Percentiles rank a stretch among this genome's conserved stretches.
Conservation (phyloP, 2,888 invertebrate genomes). For the Amphiduros pacificus region DNA sequence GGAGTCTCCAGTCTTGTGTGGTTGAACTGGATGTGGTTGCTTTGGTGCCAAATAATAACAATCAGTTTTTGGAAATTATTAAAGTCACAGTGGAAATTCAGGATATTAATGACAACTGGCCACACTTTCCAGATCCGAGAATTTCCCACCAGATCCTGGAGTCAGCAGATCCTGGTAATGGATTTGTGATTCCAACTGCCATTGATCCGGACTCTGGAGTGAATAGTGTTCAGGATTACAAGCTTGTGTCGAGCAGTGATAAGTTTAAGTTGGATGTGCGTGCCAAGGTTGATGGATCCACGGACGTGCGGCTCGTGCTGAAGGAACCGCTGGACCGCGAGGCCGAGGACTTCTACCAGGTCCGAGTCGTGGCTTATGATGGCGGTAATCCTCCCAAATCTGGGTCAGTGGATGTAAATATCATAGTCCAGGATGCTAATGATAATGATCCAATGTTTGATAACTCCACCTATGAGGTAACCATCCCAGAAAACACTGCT, state of each 20-base stretch:
- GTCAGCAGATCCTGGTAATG: conserved; percentile 22
- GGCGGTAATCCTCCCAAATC: conserved; percentile 24
- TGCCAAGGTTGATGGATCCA: conserved; percentile 25
- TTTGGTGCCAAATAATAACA: conserved; percentile 2
- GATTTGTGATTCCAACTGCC: conserved; percentile 29
- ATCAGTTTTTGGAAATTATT: conserved; percentile 15
- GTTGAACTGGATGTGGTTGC: conserved; percentile 27
- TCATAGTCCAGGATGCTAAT: conserved; percentile 29
- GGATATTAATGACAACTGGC: conserved; percentile 32
- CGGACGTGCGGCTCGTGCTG: conserved; percentile 29
- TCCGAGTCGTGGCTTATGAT: conserved; percentile 28
- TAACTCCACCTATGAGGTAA: conserved; percentile 26
- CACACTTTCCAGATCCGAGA: conserved; percentile 23
- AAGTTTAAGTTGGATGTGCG: conserved; percentile 22
- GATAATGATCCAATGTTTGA: conserved; percentile 29
- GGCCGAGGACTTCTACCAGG: conserved; percentile 18
- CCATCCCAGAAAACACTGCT: conserved; percentile 26
- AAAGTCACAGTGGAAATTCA: conserved; percentile 23
- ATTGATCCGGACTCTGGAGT: conserved; percentile 27
- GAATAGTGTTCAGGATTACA: conserved; percentile 25
- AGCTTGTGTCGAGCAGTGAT: conserved; percentile 18
- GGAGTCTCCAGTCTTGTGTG: conserved; percentile 10
- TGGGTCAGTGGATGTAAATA: conserved; percentile 25
- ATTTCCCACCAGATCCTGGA: conserved; percentile 22
- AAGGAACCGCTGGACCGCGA: conserved; percentile 30